phyloP scores from a whole-genome alignment of 2,888 invertebrate species.

The Bruchidius siliquastri region DNA sequence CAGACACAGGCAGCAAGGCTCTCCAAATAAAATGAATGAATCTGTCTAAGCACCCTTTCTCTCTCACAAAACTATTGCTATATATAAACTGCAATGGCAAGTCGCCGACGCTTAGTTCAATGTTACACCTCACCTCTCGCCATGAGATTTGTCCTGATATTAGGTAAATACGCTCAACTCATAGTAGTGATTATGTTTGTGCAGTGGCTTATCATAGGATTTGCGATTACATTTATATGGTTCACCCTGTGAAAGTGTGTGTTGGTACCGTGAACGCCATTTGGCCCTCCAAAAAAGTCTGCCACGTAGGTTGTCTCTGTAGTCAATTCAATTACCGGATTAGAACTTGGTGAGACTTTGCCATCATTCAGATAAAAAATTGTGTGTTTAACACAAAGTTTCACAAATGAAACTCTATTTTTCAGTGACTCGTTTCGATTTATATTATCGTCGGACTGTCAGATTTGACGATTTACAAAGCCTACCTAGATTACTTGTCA shows the following conservation, averaged over 20 bases:
- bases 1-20: too few species aligned
- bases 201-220: neutral
- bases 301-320: neutral
- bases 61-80: slow-evolving; percentile 6
- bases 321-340: neutral
- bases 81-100: neutral
- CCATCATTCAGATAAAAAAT: too few species aligned
- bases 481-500: too few species aligned
- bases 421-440: too few species aligned
- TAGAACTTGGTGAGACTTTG: too few species aligned
- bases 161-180: neutral
- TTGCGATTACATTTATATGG: neutral
- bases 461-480: too few species aligned
- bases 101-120: neutral
- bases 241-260: neutral
- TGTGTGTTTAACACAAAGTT: too few species aligned
- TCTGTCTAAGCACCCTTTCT: slow-evolving; percentile 10
- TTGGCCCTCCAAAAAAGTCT: neutral
- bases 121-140: neutral
- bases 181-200: neutral
- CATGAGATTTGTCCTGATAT: neutral
- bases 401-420: too few species aligned
- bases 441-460: too few species aligned
- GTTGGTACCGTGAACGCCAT: neutral
- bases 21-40: slow-evolving; percentile 7